Evolutionary conservation across 1,140 invertebrate species (phyloP).

Genomic region (Sipha flava): DNA sequence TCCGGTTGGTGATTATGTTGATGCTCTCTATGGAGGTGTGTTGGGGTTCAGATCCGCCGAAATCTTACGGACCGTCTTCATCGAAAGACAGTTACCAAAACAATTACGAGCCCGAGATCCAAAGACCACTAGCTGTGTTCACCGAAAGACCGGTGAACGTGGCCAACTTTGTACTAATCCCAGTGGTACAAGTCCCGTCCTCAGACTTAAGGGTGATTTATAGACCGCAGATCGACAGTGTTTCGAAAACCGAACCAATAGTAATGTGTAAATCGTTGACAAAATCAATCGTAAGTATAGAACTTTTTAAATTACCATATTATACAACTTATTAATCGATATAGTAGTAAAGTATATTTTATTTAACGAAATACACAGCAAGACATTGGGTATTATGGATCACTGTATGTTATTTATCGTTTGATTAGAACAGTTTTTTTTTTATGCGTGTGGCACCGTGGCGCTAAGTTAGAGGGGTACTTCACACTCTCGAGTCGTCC

Average conservation of each 20-base stretch:
- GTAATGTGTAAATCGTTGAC: constrained; percentile 12
- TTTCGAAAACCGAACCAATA: constrained; percentile 14
- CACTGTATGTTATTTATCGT: too few relatives aligned
- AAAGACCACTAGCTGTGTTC: constrained; percentile 16
- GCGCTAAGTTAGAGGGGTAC: too few relatives aligned
- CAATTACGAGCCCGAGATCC: background rate
- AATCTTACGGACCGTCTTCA: background rate
- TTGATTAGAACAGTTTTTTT: too few relatives aligned
- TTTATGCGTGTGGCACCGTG: too few relatives aligned
- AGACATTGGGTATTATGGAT: too few relatives aligned
- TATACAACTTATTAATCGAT: too few relatives aligned
- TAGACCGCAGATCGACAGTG: constrained; percentile 12
- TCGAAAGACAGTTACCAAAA: background rate
- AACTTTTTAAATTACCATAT: too few relatives aligned
- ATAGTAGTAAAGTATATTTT: too few relatives aligned
- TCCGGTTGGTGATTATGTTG: background rate
- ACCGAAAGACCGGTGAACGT: background rate
- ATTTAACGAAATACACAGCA: too few relatives aligned
- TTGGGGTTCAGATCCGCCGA: background rate
- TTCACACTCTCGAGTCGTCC: too few relatives aligned
- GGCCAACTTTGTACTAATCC: background rate
- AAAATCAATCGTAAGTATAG: constrained; percentile 12
- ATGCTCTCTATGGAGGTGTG: background rate
- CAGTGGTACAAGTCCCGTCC: background rate
- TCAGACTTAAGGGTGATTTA: constrained; percentile 6